Conservation (phyloP, 1,140 invertebrate genomes). For the Brachionus rotundiformis region DNA sequence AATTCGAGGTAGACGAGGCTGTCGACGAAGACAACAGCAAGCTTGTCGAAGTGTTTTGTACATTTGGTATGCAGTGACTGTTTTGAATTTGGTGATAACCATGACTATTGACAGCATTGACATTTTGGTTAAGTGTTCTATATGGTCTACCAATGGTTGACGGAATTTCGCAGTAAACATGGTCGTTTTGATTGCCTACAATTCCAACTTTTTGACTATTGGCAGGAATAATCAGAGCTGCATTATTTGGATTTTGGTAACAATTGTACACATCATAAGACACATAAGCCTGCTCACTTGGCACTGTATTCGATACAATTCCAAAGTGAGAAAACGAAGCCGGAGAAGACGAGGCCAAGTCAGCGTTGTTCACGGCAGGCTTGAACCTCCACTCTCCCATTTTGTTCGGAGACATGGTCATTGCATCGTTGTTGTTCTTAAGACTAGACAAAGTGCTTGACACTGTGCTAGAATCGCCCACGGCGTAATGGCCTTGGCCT, state of each 20-base stretch:
- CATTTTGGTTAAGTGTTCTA: conserved; percentile 3
- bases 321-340: conserved; percentile 30
- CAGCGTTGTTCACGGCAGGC: not conserved
- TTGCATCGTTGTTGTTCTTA: not conserved
- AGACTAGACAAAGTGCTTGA: conserved; percentile 37
- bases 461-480: conserved; percentile 22
- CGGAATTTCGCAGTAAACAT: conserved; percentile 47
- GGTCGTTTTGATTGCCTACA: not conserved
- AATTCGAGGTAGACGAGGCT: not conserved
- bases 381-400: conserved; percentile 18
- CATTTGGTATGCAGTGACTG: conserved; percentile 31
- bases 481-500: not conserved
- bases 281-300: conserved; percentile 17
- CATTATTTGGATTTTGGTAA: conserved; percentile 2
- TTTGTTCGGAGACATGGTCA: not conserved
- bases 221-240: not conserved
- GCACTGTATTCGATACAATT: not conserved
- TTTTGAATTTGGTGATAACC: conserved; percentile 33
- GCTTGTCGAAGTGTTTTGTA: conserved; percentile 25
- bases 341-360: not conserved
- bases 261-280: conserved; percentile 31
- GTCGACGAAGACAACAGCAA: conserved; percentile 10
- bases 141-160: conserved; percentile 2
- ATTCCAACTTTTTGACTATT: not conserved
- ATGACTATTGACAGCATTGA: conserved; percentile 16